Evolutionary conservation across 2,797 vertebrate species (phyloP), one percentile per base, ranked within the genome.

Genomic region (Parauchenoglanis ngamensis): DNA sequence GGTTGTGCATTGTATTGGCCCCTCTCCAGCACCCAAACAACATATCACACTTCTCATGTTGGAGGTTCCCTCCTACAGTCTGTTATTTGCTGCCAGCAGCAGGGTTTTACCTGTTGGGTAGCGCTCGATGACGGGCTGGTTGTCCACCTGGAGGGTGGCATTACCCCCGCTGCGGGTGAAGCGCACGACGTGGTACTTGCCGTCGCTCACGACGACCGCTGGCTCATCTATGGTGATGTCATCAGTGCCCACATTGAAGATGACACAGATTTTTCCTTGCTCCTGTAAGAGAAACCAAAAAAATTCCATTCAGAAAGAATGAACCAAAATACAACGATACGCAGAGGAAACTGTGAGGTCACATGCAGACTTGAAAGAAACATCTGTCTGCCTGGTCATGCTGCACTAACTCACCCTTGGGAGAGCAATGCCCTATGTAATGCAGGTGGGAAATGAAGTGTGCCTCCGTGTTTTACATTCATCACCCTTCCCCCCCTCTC

Each of bases 151-250:
- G 90, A 98, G 96, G 31, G 97, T 98, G 94, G 98, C 98, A 70
- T 98, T 98, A 92, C 98, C 98, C 35, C 98, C 98, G 4, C 97
- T 98, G 92, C 98, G 96, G 25, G 98, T 98, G 95, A 98, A 98
- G 92, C 98, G 97, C 49, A 98, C 97, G 93, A 98, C 97, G 75
- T 98, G 97, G 96, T 98, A 98, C 93, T 98, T 98, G 92, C 97
- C 98, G 77, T 98, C 98, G 86, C 96, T 97, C 89, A 98, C 97
- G 6, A 96, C 93, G 92, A 97, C 96, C 11, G 96, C 97, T 75
- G 96, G 96, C 92, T 98, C 98, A 11, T 98, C 97, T 6, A 98
- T 98, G 89, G 96, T 95, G 92, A 98, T 98, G 95, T 98, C 97
- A 86, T 98, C 97, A 0, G 97, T 98, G 86, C 98, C 98, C 91